phyloP scores from a whole-genome alignment of 2,888 invertebrate species.

The Melanostoma mellinum region DNA sequence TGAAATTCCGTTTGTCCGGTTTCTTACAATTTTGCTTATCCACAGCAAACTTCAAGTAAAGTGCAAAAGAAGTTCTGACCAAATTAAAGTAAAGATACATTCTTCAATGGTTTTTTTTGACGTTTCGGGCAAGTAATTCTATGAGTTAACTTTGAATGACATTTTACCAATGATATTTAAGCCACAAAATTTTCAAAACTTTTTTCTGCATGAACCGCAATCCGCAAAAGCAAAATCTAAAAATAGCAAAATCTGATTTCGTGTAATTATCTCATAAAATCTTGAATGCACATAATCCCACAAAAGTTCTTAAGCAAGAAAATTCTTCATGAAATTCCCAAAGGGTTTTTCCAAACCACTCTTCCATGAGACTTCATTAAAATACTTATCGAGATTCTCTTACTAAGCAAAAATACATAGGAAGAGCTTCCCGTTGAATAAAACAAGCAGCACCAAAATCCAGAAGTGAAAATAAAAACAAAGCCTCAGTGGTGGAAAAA shows the following conservation, averaged over 20 bases:
- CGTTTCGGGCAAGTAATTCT: too few relatives aligned
- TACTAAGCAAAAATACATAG: constrained; percentile 1
- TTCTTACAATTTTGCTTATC: too few relatives aligned
- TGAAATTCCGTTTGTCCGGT: too few relatives aligned
- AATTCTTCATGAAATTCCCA: constrained; percentile 34
- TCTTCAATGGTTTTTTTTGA: too few relatives aligned
- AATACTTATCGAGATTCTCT: constrained; percentile 62
- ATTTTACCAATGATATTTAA: too few relatives aligned
- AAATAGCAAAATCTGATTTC: constrained; percentile 6
- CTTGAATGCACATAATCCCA: constrained; percentile 49
- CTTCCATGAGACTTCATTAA: constrained; percentile 28
- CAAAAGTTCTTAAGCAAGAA: constrained; percentile 19
- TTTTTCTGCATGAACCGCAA: background rate
- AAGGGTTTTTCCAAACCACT: constrained; percentile 13
- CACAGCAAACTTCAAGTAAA: too few relatives aligned
- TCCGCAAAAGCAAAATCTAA: background rate
- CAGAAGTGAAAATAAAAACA: background rate
- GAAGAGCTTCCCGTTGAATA: background rate
- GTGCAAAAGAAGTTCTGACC: too few relatives aligned
- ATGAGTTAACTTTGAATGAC: too few relatives aligned
- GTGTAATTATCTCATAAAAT: constrained; percentile 45
- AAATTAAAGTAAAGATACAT: too few relatives aligned
- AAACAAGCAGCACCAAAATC: background rate
- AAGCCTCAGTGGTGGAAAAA: background rate
- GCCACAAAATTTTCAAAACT: too few relatives aligned